Percentiles rank a stretch among this genome's conserved stretches.
Evolutionary conservation across 1,140 invertebrate species (phyloP).

Genomic region (Plectrocnemia conspersa): DNA sequence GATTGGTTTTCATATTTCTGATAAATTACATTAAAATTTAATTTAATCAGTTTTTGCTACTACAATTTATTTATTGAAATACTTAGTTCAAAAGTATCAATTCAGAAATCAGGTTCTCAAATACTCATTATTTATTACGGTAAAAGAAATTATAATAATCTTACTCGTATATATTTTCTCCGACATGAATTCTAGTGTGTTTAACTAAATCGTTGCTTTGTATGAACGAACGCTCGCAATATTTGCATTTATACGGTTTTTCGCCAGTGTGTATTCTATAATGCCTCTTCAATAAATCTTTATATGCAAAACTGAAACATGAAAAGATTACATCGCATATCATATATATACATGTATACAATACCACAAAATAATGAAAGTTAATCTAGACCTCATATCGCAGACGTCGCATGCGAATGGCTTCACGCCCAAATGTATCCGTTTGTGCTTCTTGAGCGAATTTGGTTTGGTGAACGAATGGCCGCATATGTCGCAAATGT

Average conservation of each 20-base stretch:
- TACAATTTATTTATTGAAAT: too few species aligned
- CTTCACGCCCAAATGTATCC: slow-evolving; percentile 12
- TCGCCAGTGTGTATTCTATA: slow-evolving; percentile 51
- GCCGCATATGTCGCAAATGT: slow-evolving; percentile 59
- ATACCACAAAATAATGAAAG: not conserved
- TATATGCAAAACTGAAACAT: slow-evolving; percentile 21
- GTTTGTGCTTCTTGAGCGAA: slow-evolving; percentile 46
- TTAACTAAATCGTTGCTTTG: slow-evolving; percentile 38
- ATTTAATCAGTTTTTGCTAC: too few species aligned
- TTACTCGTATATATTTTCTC: slow-evolving; percentile 20
- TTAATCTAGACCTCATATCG: slow-evolving; percentile 6
- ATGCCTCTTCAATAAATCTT: slow-evolving; percentile 45
- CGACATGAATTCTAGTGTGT: slow-evolving; percentile 32
- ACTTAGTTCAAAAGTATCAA: too few species aligned
- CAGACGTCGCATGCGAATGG: slow-evolving; percentile 14
- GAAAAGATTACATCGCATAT: slow-evolving; percentile 63
- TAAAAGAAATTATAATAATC: too few species aligned
- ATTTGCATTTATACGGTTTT: slow-evolving; percentile 54
- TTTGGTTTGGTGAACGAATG: slow-evolving; percentile 60
- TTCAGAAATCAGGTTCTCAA: too few species aligned
- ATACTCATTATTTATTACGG: too few species aligned
- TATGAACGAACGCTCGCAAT: slow-evolving; percentile 41
- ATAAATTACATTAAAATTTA: too few species aligned
- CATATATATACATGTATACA: too few species aligned
- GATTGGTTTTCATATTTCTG: too few species aligned